These are phyloP conservation scores for Taxidea taxus DNA, from an alignment of 2,113 vertebrate genomes.

Conservation along the genomic window DNA sequence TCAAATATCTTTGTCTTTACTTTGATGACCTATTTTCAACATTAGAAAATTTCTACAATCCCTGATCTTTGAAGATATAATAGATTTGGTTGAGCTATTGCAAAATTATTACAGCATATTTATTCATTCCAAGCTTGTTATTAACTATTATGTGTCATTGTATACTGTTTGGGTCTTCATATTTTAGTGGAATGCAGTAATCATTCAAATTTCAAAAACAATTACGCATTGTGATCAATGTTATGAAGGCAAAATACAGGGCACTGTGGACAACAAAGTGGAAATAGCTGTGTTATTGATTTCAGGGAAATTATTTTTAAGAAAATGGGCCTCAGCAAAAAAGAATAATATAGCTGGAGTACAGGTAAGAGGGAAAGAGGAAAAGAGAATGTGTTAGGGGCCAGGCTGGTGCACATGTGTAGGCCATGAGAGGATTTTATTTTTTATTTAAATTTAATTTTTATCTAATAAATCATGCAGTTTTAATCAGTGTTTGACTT, in stretches of 20 bases:
- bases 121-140: background rate
- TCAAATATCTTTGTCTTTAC: background rate
- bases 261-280: background rate
- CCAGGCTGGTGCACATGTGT: background rate
- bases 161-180: background rate
- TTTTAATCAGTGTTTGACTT: background rate
- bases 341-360: fast-evolving
- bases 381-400: background rate
- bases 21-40: background rate
- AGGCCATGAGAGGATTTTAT: background rate
- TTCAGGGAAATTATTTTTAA: background rate
- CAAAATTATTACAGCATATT: background rate
- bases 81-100: background rate
- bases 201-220: background rate
- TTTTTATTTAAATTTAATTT: background rate
- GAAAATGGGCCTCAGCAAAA: background rate
- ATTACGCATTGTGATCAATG: background rate
- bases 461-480: background rate
- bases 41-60: background rate
- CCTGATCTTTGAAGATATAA: background rate
- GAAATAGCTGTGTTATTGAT: background rate
- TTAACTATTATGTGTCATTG: background rate
- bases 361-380: background rate
- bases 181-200: background rate
- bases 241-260: background rate